Conservation (phyloP, 2,797 vertebrate genomes). For the Sebastes trivittatus region DNA sequence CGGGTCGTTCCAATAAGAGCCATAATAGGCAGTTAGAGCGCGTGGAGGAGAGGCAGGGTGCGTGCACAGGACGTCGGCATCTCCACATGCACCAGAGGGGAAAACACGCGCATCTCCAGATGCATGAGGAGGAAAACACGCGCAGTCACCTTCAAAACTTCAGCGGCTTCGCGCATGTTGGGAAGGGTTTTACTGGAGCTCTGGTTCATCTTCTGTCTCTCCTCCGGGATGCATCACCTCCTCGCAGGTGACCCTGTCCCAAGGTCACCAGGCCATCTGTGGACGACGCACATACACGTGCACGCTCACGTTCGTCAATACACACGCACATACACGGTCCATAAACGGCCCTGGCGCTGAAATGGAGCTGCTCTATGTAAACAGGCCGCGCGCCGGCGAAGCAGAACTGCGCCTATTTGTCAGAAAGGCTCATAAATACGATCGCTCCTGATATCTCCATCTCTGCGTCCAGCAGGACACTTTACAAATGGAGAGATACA, state of each 20-base stretch:
- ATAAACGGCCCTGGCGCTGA: constrained; percentile 86
- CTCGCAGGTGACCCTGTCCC: constrained; percentile 42
- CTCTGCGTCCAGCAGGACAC: constrained; percentile 80
- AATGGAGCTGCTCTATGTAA: constrained; percentile 94
- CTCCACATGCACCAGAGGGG: constrained; percentile 26
- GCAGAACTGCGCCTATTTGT: constrained; percentile 94
- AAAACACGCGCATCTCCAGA: constrained; percentile 45
- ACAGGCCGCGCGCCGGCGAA: constrained; percentile 91
- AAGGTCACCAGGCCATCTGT: constrained; percentile 57
- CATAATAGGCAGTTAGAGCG: constrained; percentile 77
- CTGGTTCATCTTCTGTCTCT: constrained; percentile 15
- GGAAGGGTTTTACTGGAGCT: constrained; percentile 1
- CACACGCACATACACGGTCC: constrained; percentile 34
- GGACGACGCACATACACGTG: background rate
- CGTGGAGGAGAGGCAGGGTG: constrained; percentile 20
- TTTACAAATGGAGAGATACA: constrained; percentile 22
- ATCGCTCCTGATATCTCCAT: constrained; percentile 94
- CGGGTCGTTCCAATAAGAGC: constrained; percentile 81
- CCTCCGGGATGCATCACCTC: constrained; percentile 9
- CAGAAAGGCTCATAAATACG: constrained; percentile 96
- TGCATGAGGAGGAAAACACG: constrained; percentile 23
- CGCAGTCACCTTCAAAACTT: constrained; percentile 72
- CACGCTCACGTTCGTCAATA: background rate
- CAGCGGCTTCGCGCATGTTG: background rate
- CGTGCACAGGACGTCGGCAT: constrained; percentile 24